Conservation (phyloP, 2,113 vertebrate genomes). For the Hippocampus mohnikei region DNA sequence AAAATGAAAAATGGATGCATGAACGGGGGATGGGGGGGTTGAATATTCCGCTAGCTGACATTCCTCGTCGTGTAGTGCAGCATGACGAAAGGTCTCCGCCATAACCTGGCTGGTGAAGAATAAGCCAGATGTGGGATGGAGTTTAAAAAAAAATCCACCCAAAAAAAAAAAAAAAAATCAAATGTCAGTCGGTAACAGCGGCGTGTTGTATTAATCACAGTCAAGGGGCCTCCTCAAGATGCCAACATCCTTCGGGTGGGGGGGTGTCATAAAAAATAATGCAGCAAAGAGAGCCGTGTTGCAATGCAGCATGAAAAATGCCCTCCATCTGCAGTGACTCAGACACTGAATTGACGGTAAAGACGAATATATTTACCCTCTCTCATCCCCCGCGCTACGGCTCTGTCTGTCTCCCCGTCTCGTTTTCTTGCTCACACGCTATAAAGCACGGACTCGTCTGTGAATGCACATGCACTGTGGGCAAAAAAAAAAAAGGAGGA, state of each 20-base stretch:
- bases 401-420: constrained; percentile 17
- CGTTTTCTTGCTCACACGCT: constrained; percentile 17
- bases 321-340: constrained; percentile 67
- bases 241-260: constrained; percentile 45
- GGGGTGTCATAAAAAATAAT: constrained; percentile 57
- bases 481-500: not conserved
- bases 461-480: not conserved
- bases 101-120: not conserved
- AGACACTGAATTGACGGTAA: constrained; percentile 59
- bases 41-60: constrained; percentile 27
- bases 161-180: constrained; percentile 24
- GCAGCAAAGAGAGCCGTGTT: constrained; percentile 42
- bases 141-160: not conserved
- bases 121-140: constrained; percentile 13
- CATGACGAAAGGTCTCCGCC: not conserved
- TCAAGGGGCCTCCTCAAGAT: constrained; percentile 55
- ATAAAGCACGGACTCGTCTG: constrained; percentile 10
- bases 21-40: constrained; percentile 4
- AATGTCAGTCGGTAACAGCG: constrained; percentile 52
- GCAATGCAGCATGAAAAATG: constrained; percentile 69
- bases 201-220: constrained; percentile 58
- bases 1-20: constrained; percentile 32
- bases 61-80: constrained; percentile 3
- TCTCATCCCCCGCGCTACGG: constrained; percentile 19
- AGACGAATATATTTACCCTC: constrained; percentile 51